Percentiles rank a stretch among this genome's conserved stretches.
Evolutionary conservation across 1,140 invertebrate species (phyloP).

Genomic region (Drosophila neocordata): DNA sequence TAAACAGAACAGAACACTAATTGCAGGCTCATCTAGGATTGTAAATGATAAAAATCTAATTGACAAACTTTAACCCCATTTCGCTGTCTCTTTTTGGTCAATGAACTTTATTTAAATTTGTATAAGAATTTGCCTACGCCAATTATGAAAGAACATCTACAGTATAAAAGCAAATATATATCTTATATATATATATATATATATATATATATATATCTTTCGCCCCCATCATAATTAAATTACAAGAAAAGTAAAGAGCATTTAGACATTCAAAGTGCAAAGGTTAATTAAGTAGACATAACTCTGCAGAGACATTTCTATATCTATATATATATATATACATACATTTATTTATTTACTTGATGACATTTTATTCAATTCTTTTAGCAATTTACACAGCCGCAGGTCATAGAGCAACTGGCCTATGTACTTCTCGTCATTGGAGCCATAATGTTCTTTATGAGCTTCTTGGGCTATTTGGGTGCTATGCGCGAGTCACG

Average conservation of each 20-base stretch:
- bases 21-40: slow-evolving; percentile 49
- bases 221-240: slow-evolving; percentile 56
- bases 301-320: too few species aligned
- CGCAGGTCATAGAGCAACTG: slow-evolving; percentile 86
- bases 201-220: background rate
- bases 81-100: background rate
- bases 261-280: slow-evolving; percentile 50
- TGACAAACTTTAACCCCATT: slow-evolving; percentile 31
- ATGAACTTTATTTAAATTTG: slow-evolving; percentile 12
- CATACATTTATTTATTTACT: slow-evolving; percentile 20
- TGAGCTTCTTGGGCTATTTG: slow-evolving; percentile 94
- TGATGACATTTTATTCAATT: slow-evolving; percentile 21
- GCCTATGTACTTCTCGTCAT: slow-evolving; percentile 90
- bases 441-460: slow-evolving; percentile 91
- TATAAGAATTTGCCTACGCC: slow-evolving; percentile 26
- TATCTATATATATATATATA: background rate
- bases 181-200: background rate
- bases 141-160: slow-evolving; percentile 29
- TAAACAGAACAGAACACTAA: slow-evolving; percentile 27
- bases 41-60: slow-evolving; percentile 49
- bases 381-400: slow-evolving; percentile 85
- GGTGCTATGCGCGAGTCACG: slow-evolving; percentile 92
- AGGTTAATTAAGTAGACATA: slow-evolving; percentile 75
- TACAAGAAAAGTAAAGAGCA: slow-evolving; percentile 35
- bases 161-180: too few species aligned